Evolutionary conservation across 2,797 vertebrate species (phyloP), one percentile per base, ranked within the genome.

Genomic region (Sebastes miniatus): DNA sequence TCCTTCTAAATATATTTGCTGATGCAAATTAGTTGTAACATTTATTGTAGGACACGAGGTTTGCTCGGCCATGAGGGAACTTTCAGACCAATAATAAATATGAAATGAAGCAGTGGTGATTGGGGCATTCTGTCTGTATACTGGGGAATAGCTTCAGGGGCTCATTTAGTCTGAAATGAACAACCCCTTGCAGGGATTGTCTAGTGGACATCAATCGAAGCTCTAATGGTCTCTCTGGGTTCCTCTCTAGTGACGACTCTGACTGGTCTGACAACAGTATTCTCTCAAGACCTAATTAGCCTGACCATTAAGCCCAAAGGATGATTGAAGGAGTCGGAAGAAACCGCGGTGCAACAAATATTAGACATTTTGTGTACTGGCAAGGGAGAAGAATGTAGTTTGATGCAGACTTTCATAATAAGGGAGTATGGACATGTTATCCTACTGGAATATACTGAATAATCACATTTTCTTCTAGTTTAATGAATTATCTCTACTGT

Each of bases 221-320:
- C 81, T 80, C 63, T 90, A 90, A 93, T 91, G 86, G 84, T 79
- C 86, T 91, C 80, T 61, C 24, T 67, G 79, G 88, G 85, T 89
- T 87, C 39, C 77, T 89, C 70, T 88, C 70, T n/a, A 76, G 83
- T 90, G 91, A 90, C 79, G 67, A 63, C 69, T 82, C 81, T 83
- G 84, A 87, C 87, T 69, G 75, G 8, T 89, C 81, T 86, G 88
- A 91, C 89, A 90, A 54, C 87, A 75, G 50, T 76, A 83, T 88
- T 86, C 92, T 93, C 92, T 56, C 13, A 85, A 90, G 87, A 78
- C 86, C 89, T 90, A 86, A 93, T 95, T 94, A 93, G 82, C 73
- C 83, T 84, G 81, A 87, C 90, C 90, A 91, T 88, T 91, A 87
- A 79, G 57, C 73, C 76, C 64, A 64, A 65, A 73, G 75, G 79